phyloP scores from a whole-genome alignment of 1,140 invertebrate species.

The Nilaparvata lugens region DNA sequence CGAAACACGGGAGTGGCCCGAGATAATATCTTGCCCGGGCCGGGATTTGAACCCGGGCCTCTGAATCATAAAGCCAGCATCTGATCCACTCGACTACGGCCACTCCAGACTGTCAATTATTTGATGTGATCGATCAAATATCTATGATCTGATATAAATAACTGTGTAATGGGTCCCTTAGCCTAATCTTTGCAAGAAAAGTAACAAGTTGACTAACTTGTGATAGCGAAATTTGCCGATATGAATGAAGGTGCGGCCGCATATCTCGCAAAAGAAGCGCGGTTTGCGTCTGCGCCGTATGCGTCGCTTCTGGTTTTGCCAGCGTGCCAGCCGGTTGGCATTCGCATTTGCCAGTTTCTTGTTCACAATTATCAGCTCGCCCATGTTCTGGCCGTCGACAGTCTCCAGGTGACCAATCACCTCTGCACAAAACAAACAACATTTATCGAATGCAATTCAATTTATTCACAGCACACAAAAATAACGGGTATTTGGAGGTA shows the following conservation, averaged over 20 bases:
- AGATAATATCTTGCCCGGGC: too few species aligned
- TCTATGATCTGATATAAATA: too few species aligned
- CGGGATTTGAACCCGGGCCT: too few species aligned
- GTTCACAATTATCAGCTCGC: constrained; percentile 49
- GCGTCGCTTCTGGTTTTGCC: constrained; percentile 35
- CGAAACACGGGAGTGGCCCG: too few species aligned
- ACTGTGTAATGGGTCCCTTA: too few species aligned
- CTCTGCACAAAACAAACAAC: constrained; percentile 37
- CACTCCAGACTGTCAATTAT: too few species aligned
- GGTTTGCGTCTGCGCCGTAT: constrained; percentile 36
- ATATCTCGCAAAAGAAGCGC: constrained; percentile 44
- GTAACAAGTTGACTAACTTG: constrained; percentile 35
- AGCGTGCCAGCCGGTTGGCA: constrained; percentile 39
- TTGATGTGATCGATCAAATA: too few species aligned
- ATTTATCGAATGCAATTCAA: too few species aligned
- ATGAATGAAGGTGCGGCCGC: constrained; percentile 43
- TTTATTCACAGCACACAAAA: too few species aligned
- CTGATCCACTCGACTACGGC: too few species aligned
- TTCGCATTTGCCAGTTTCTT: constrained; percentile 41
- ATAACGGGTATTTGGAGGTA: background rate
- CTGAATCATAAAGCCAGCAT: too few species aligned
- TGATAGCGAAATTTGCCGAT: constrained; percentile 39
- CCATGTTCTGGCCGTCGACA: constrained; percentile 44
- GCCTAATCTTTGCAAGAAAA: too few species aligned
- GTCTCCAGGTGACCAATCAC: constrained; percentile 56